Percentiles rank a stretch among this genome's conserved stretches.
phyloP scores from a whole-genome alignment of 2,797 vertebrate genomes.

The Muraenolepis orangiensis region DNA sequence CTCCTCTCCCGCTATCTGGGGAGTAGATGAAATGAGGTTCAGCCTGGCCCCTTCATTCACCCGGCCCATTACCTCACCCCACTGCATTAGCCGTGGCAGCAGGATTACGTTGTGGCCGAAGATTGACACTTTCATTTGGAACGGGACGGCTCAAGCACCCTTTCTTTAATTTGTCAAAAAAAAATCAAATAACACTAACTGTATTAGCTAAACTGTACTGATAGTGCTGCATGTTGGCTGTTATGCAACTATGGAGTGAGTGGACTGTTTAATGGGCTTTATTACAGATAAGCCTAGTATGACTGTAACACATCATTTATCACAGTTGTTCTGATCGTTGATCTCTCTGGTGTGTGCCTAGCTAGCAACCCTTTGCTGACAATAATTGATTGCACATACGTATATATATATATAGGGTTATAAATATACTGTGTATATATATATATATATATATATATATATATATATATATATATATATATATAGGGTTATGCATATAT shows the following conservation, averaged over 20 bases:
- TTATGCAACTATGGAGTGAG: neutral
- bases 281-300: neutral
- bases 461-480: too few relatives aligned
- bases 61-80: neutral
- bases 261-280: neutral
- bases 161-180: neutral
- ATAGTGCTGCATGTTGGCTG: neutral
- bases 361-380: neutral
- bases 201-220: neutral
- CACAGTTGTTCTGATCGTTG: neutral
- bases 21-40: neutral
- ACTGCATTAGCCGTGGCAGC: neutral
- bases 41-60: neutral
- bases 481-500: too few relatives aligned
- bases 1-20: neutral
- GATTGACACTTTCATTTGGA: neutral
- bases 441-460: too few relatives aligned
- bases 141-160: neutral
- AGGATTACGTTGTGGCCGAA: neutral
- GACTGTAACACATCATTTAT: neutral
- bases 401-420: too few relatives aligned
- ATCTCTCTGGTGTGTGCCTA: neutral
- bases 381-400: neutral
- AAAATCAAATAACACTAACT: neutral
- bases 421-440: too few relatives aligned